Base-by-base conservation (phyloP, 2,888 invertebrate genomes). In the Geotrupes spiniger region DNA sequence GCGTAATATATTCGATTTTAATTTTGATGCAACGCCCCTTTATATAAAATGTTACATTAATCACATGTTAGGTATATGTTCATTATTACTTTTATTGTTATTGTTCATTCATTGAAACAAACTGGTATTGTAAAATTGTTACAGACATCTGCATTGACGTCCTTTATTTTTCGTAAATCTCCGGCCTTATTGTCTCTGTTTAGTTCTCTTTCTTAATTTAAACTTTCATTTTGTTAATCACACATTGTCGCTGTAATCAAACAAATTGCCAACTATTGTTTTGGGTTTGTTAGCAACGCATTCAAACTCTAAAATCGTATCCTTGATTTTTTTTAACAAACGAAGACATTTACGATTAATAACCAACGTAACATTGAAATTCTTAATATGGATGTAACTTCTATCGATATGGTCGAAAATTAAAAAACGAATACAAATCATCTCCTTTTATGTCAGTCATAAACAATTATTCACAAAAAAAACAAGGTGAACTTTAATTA, bases 11-110 rank as follows among this genome's bases (percentile, higher is more conserved):
- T 55, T 55, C 61, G 58, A 57, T 62, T 60, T 59, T 60, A 62
- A 62, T 61, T 60, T 58, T 42, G 47, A 58, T 53, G 59, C 51
- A 52, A 60, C 60, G 60, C 63, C 59, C 57, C 59, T 60, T 56
- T 54, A 54, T 52, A 57, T 57, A 58, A 56, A 57, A 56, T 58
- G 53, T 55, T 57, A 59, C 60, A 61, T 63, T 63, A 63, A 62
- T 63, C 60, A 63, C 59, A 46, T 41, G 51, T 50, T 47, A 52
- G 53, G 57, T 59, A 59, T 60, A 54, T 57, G 52, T 60, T 60
- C 56, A 51, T 59, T 59, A 57, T 58, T 54, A 48, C 56, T 52
- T 58, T 57, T 51, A 53, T 58, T 52, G 44, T 56, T 53, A 42
- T 53, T 51, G 47, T 39, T 42, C 48, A 51, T 52, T 31, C 47